Evolutionary conservation across 2,113 vertebrate genomes (phyloP), one percentile per base, ranked within the genome.

Genomic region (Ciconia maguari): DNA sequence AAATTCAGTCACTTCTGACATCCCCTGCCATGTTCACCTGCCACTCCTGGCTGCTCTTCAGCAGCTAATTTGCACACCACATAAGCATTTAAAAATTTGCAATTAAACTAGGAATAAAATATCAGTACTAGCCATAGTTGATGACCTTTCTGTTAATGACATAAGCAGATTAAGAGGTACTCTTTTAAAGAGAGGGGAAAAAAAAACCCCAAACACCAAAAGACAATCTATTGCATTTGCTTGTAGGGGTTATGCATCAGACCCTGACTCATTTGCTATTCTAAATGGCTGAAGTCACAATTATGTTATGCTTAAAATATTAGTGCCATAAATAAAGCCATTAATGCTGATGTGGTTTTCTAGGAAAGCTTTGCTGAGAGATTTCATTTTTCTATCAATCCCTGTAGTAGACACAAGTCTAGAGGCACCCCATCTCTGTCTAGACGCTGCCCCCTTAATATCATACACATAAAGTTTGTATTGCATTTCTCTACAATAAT

Each of bases 1-100:
- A 95, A 95, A 94, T 94, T 83, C 95, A 96, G 60, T 96, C 95
- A 85, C 96, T 97, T 96, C 95, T 97, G 96, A 97, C 84, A 72
- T 96, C 90, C 92, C 66, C 83, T 91, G 93, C 76, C 69, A 71
- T 79, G 61, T 93, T 95, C 96, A 91, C 87, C 97, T 97, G 97
- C 96, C 91, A 91, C 80, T 93, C 24, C 87, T 97, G 96, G 92
- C 97, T 97, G 66, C 26, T 68, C 84, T 97, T 98, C 96, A 97
- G 96, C 81, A 95, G 92, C 95, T 97, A 97, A 97, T 98, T 97
- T 95, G 83, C 83, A 92, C 13, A 54, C 79, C 82, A 95, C 83
- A 61, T 83, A 97, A 97, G 90, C 89, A 78, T 94, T 97, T 97
- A 96, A 96, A 96, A 97, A 89, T 81, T 76, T 95, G 36, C 86